phyloP scores from a whole-genome alignment of 2,797 vertebrate genomes.

The Adelosebastes latens region DNA sequence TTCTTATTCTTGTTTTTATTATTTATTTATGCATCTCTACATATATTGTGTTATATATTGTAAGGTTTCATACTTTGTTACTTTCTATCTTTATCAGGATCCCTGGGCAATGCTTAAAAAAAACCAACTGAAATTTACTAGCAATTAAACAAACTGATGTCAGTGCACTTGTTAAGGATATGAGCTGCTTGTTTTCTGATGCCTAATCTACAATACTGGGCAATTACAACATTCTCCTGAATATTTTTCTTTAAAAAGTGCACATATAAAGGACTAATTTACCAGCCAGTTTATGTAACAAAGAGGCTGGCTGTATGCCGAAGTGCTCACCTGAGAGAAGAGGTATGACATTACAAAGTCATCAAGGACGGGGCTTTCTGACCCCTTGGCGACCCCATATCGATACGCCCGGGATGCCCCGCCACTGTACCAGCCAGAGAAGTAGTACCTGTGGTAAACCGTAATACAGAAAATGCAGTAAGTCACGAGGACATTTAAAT shows the following conservation, averaged over 20 bases:
- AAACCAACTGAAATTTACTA: not conserved
- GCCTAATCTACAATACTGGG: not conserved
- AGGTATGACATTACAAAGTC: slow-evolving; percentile 93
- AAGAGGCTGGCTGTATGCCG: not conserved
- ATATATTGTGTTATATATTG: too few species aligned
- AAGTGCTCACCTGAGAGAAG: slow-evolving; percentile 88
- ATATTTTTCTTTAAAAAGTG: not conserved
- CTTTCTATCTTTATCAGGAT: not conserved
- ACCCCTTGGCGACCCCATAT: slow-evolving; percentile 86
- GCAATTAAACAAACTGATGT: not conserved
- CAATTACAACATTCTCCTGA: not conserved
- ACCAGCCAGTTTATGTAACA: not conserved
- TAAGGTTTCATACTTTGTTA: not conserved
- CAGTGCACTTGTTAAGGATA: not conserved
- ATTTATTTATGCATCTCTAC: too few species aligned
- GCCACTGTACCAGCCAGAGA: slow-evolving; percentile 92
- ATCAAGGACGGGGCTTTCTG: slow-evolving; percentile 91
- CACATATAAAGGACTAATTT: not conserved
- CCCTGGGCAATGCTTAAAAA: not conserved
- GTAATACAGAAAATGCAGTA: not conserved
- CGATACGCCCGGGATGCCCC: slow-evolving; percentile 87
- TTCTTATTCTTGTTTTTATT: too few species aligned
- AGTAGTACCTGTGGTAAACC: slow-evolving; percentile 87
- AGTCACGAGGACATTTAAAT: not conserved
- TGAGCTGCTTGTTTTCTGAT: not conserved